Conservation (phyloP, 1,140 invertebrate species). For the Atta texana region DNA sequence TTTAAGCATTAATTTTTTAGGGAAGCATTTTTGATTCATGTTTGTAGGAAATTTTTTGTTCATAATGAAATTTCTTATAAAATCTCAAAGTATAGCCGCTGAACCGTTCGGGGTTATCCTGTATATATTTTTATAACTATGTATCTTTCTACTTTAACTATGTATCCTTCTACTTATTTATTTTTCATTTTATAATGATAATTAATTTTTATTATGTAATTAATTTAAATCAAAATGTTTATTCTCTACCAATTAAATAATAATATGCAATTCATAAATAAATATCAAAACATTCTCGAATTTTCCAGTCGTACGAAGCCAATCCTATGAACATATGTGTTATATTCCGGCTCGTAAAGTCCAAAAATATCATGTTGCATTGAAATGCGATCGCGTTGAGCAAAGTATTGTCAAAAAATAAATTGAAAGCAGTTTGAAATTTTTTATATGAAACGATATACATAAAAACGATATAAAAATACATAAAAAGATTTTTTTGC, state of each 20-base stretch:
- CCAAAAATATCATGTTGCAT: conserved; percentile 55
- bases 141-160: background rate
- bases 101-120: too few species aligned
- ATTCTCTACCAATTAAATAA: background rate
- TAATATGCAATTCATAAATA: background rate
- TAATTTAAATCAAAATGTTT: background rate
- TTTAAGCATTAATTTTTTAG: too few species aligned
- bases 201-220: background rate
- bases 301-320: background rate
- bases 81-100: too few species aligned
- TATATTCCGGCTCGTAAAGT: conserved; percentile 14
- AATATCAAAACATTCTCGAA: background rate
- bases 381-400: conserved; percentile 16
- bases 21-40: too few species aligned
- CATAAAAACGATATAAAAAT: too few species aligned
- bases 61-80: too few species aligned
- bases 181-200: background rate
- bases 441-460: background rate
- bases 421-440: conserved; percentile 6
- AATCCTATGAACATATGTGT: conserved; percentile 12
- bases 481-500: background rate
- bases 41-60: too few species aligned
- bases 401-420: background rate
- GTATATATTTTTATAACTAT: background rate
- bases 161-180: background rate